These are phyloP conservation scores for Dynastes hyllus DNA, from an alignment of 2,888 invertebrate species.

Conservation along the genomic window DNA sequence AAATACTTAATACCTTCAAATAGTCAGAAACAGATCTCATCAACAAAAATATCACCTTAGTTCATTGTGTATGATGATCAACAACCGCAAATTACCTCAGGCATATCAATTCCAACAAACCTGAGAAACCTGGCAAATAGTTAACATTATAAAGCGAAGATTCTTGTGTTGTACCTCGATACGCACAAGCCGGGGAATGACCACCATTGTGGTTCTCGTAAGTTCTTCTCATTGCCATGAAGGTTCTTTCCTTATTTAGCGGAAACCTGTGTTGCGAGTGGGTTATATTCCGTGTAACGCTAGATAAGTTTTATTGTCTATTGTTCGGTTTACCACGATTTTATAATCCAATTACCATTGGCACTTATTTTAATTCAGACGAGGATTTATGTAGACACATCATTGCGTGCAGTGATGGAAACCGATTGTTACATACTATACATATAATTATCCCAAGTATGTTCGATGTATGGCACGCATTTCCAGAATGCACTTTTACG, in stretches of 20 bases:
- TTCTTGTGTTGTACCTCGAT: too few species aligned
- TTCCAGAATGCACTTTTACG: neutral
- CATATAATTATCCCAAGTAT: neutral
- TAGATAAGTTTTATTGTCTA: neutral
- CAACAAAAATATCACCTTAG: too few species aligned
- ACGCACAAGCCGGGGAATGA: neutral
- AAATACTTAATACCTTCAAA: too few species aligned
- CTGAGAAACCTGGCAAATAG: too few species aligned
- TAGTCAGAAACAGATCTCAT: too few species aligned
- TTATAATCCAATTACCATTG: conserved; percentile 3
- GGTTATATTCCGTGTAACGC: neutral
- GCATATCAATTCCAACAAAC: too few species aligned
- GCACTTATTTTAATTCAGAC: neutral
- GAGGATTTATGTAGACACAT: neutral
- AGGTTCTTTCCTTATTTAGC: conserved; percentile 1
- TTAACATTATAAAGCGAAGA: too few species aligned
- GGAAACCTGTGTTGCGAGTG: neutral
- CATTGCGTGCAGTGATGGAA: neutral
- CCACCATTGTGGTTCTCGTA: neutral
- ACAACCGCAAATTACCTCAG: too few species aligned
- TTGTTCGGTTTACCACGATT: neutral
- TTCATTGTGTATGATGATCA: too few species aligned
- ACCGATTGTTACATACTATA: neutral
- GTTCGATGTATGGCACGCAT: neutral
- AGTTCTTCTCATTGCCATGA: neutral